Evolutionary conservation across 2,888 invertebrate genomes (phyloP).

Genomic region (Actias luna): DNA sequence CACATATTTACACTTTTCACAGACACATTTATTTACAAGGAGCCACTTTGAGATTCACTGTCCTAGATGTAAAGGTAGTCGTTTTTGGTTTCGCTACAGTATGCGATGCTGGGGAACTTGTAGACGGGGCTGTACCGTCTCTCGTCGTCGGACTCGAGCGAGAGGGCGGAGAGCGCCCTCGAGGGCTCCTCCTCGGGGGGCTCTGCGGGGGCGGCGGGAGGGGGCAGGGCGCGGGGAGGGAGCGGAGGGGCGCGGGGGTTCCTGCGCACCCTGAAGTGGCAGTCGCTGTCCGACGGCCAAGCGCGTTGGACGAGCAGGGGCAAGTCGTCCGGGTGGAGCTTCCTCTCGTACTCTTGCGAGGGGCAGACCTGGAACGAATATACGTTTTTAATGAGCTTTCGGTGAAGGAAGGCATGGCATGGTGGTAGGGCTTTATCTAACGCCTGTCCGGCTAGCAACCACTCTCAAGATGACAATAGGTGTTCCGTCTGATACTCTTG

Average conservation of each 20-base stretch:
- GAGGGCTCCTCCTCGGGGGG: conserved; percentile 60
- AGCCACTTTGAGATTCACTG: too few relatives aligned
- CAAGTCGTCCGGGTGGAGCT: conserved; percentile 92
- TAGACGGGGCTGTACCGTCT: conserved; percentile 74
- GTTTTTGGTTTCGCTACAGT: conserved; percentile 72
- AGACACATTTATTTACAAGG: conserved; percentile 41
- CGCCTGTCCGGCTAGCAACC: too few relatives aligned
- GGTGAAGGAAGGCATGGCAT: too few relatives aligned
- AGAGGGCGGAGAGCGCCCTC: conserved; percentile 69
- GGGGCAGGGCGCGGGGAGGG: conserved; percentile 79
- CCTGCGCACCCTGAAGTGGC: conserved; percentile 91
- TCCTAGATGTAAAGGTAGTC: conserved; percentile 71
- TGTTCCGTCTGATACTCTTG: too few relatives aligned
- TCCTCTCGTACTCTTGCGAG: conserved; percentile 92
- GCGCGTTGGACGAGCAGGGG: conserved; percentile 91
- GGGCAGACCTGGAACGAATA: conserved; percentile 81
- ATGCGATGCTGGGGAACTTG: conserved; percentile 75
- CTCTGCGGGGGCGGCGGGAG: conserved; percentile 50
- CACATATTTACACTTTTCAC: conserved; percentile 63
- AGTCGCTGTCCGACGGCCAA: conserved; percentile 86
- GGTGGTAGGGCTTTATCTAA: too few relatives aligned
- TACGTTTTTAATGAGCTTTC: neutral
- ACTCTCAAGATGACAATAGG: too few relatives aligned
- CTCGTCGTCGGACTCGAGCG: conserved; percentile 68
- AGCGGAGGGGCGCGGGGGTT: conserved; percentile 92